Conservation (phyloP, 2,888 invertebrate species). For the Malacosoma neustria region DNA sequence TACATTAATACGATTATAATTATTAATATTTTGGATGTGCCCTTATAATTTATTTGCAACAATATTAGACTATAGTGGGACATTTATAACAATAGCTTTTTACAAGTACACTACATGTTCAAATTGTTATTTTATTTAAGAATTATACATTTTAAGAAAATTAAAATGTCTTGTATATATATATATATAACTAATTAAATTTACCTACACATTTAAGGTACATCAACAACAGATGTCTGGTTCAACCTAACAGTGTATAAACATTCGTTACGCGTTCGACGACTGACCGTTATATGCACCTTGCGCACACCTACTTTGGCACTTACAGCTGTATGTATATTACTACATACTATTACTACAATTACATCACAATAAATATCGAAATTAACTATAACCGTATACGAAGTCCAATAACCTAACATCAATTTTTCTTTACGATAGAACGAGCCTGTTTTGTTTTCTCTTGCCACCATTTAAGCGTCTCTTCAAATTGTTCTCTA, state of each 20-base stretch:
- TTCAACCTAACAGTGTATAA: slow-evolving; percentile 10
- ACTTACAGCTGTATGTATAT: slow-evolving; percentile 67
- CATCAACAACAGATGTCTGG: too few relatives aligned
- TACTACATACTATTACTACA: slow-evolving; percentile 14
- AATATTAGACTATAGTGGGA: not conserved
- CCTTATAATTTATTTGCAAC: slow-evolving; percentile 2
- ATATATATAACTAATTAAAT: slow-evolving; percentile 5
- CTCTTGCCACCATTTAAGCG: slow-evolving; percentile 70
- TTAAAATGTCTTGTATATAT: not conserved
- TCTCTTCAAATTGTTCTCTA: slow-evolving; percentile 65
- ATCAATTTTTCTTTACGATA: slow-evolving; percentile 17
- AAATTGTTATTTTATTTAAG: too few relatives aligned
- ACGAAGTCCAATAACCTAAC: slow-evolving; percentile 9
- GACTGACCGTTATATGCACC: slow-evolving; percentile 62
- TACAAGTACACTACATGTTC: too few relatives aligned
- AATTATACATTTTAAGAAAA: not conserved
- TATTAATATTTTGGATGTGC: too few relatives aligned
- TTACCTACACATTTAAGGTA: slow-evolving; percentile 15
- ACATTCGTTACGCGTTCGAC: slow-evolving; percentile 24
- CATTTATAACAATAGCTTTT: too few relatives aligned
- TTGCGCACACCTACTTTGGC: slow-evolving; percentile 64
- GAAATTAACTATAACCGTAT: slow-evolving; percentile 24
- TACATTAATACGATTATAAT: not conserved
- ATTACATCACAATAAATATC: slow-evolving; percentile 37
- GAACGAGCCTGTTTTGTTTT: slow-evolving; percentile 53